A percentile compares a stretch with the other conserved stretches of the same genome.
Evolutionary conservation across 2,113 vertebrate genomes (phyloP).

Genomic region (Protobothrops mucrosquamatus): DNA sequence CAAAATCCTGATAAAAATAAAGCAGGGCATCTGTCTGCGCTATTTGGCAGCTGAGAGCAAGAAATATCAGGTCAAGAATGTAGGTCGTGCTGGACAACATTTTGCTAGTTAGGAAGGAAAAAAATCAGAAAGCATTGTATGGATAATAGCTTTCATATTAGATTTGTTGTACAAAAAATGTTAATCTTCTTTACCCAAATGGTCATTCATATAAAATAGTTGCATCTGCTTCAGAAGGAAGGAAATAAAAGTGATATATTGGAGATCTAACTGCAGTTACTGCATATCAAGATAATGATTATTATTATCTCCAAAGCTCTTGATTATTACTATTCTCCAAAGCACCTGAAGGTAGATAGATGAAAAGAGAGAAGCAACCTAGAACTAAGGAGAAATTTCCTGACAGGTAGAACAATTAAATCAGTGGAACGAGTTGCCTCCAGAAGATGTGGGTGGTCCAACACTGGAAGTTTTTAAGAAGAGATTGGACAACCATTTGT

Average conservation of each 20-base stretch:
- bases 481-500: too few species aligned
- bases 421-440: too few species aligned
- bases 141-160: background rate
- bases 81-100: slow-evolving; percentile 15
- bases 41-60: slow-evolving; percentile 19
- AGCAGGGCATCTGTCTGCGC: background rate
- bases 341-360: background rate
- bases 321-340: background rate
- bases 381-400: too few species aligned
- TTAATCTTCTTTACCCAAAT: slow-evolving; percentile 4
- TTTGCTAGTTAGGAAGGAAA: background rate
- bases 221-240: slow-evolving; percentile 13
- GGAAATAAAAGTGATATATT: background rate
- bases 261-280: background rate
- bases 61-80: slow-evolving; percentile 24
- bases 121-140: background rate
- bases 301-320: background rate
- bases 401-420: too few species aligned
- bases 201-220: background rate
- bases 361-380: too few species aligned
- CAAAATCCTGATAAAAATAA: background rate
- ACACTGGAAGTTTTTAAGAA: too few species aligned
- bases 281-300: background rate
- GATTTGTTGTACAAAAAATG: background rate
- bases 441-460: too few species aligned